Evolutionary conservation across 2,797 vertebrate species (phyloP).

Genomic region (Acanthiza pusilla): DNA sequence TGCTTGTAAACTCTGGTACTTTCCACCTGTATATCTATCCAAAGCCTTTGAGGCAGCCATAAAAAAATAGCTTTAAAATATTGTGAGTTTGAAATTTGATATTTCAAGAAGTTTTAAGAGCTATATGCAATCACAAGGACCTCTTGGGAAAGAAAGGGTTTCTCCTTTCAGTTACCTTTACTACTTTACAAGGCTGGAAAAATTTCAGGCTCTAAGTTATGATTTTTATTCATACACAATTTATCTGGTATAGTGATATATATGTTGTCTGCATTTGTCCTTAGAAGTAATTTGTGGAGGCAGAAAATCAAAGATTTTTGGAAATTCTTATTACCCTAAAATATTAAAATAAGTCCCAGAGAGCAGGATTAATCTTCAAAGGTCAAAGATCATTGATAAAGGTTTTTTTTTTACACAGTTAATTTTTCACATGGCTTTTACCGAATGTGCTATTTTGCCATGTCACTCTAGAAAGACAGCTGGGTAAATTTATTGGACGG

Average conservation of each 20-base stretch:
- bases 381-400: conserved; percentile 28
- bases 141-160: background rate
- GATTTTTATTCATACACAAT: conserved; percentile 26
- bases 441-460: background rate
- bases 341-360: conserved; percentile 7
- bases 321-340: conserved; percentile 23
- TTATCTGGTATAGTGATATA: background rate
- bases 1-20: conserved; percentile 23
- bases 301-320: conserved; percentile 21
- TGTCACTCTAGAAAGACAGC: conserved; percentile 7
- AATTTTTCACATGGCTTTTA: conserved; percentile 19
- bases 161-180: conserved; percentile 27
- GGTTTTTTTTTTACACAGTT: background rate
- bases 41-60: background rate
- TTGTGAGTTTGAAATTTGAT: conserved; percentile 13
- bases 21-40: conserved; percentile 5
- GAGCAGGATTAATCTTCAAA: conserved; percentile 25
- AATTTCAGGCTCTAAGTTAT: background rate
- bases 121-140: background rate
- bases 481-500: conserved; percentile 2
- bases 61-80: conserved; percentile 35
- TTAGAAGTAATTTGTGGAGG: background rate
- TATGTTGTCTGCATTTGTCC: background rate
- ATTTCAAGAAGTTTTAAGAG: conserved; percentile 27
- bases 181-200: background rate